phyloP scores from a whole-genome alignment of 2,113 vertebrate genomes.

The Peucedramus taeniatus region DNA sequence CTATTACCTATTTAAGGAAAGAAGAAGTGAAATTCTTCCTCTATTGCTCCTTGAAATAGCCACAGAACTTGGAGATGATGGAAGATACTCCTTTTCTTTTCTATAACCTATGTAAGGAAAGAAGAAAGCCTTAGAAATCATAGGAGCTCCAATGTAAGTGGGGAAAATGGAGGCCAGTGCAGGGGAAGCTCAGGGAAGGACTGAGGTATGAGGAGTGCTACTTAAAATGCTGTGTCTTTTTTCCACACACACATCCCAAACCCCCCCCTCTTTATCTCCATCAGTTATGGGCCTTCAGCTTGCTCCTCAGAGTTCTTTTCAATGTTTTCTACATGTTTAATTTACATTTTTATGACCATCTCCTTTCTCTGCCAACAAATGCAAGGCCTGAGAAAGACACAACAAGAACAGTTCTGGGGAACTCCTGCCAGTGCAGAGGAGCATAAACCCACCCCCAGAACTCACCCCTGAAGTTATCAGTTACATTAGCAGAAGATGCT shows the following conservation, averaged over 20 bases:
- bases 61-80: neutral
- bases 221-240: neutral
- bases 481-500: neutral
- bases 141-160: fast-evolving
- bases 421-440: neutral
- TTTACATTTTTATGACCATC: neutral
- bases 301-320: neutral
- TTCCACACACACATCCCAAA: neutral
- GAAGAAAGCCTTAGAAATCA: neutral
- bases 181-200: neutral
- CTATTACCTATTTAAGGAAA: neutral
- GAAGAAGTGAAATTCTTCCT: neutral
- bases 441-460: neutral
- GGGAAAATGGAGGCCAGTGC: neutral
- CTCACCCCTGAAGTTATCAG: neutral
- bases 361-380: neutral
- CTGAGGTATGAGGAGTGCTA: fast-evolving
- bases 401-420: neutral
- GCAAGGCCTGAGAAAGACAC: neutral
- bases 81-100: neutral
- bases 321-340: neutral
- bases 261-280: neutral
- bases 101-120: neutral
- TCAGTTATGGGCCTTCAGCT: neutral
- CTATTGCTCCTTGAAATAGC: neutral